Base-by-base conservation (phyloP, 2,888 invertebrate genomes). In the Aethes cnicana region DNA sequence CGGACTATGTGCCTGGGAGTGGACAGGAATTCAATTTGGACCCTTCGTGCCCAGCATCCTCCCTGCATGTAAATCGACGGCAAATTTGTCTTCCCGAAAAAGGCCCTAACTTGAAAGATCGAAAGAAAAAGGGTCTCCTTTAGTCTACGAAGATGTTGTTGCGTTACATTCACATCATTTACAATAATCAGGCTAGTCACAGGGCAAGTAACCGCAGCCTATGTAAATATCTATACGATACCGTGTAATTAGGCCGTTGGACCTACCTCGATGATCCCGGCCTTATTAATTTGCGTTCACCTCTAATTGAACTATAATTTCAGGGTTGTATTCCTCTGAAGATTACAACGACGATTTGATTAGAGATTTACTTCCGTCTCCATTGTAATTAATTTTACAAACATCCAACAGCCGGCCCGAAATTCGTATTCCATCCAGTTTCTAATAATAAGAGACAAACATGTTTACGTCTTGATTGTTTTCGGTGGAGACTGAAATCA, bases 1-100 rank as follows among this genome's bases (percentile, higher is more conserved):
- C 72, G 67, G 64, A 62, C 65, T 66, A 66, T 69, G 69, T 68
- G 74, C 72, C 74, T 70, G 73, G 79, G 77, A 81, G 82, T 77
- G 76, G 84, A 77, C 74, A 75, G 82, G 81, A 84, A 86, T 87
- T 87, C 84, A 83, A 86, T 87, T 84, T 82, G 68, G 80, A 70
- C 79, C 82, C 78, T 77, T 66, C 75, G 68, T 55, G 63, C 70
- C 71, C 73, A 67, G 47, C 72, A 72, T 81, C 84, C 78, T 82
- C 72, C 77, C 75, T 81, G 84, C 83, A 87, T 86, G 81, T 73
- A 84, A 87, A 85, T 84, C 64, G 78, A 71, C 78, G 78, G 74
- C 64, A 70, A 78, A 74, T 73, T 75, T 72, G 69, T 67, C 69
- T 72, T 66, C 77, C 70, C 72, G 75, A 77, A 50, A 73, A 76